phyloP scores from a whole-genome alignment of 2,113 vertebrate genomes.

The Mesembrinibis cayennensis region DNA sequence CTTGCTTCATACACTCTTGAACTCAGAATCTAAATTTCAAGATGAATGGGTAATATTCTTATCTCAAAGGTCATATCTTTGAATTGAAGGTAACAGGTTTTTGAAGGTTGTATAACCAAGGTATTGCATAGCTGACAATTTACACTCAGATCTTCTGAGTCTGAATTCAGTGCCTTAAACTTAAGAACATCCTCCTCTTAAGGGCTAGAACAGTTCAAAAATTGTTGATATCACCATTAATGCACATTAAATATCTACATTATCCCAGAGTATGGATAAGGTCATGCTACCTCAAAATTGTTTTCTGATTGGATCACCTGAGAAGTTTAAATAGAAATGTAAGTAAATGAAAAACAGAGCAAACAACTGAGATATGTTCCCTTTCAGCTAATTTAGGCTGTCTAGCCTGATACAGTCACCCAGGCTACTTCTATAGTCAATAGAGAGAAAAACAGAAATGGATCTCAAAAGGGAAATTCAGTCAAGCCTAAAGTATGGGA shows the following conservation, averaged over 20 bases:
- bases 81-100: background rate
- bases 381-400: background rate
- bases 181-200: background rate
- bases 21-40: background rate
- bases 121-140: background rate
- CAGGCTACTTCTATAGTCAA: background rate
- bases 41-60: background rate
- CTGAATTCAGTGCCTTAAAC: background rate
- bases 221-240: background rate
- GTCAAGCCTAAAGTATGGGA: background rate
- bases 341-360: background rate
- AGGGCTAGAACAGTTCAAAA: background rate
- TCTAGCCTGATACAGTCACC: background rate
- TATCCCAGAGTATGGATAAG: background rate
- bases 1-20: background rate
- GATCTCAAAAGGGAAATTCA: background rate
- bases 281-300: background rate
- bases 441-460: background rate
- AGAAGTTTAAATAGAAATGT: background rate
- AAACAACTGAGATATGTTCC: background rate
- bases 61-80: background rate
- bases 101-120: background rate
- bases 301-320: background rate
- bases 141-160: background rate
- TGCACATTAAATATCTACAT: background rate